Evolutionary conservation across 2,888 invertebrate genomes (phyloP).

Genomic region (Sinelater perroti): DNA sequence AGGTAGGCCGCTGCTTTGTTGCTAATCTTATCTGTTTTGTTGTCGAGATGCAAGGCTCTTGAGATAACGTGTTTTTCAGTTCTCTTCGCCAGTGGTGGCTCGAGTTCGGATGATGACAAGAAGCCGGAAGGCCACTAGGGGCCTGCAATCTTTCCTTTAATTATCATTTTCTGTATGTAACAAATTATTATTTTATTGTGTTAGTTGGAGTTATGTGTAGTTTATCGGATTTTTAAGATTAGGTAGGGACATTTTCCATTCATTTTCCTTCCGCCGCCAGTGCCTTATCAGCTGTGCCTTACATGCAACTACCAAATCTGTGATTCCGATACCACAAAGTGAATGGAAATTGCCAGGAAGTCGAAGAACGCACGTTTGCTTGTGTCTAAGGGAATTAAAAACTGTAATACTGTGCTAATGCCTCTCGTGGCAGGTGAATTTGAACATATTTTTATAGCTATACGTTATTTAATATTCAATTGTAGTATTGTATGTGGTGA

Average conservation of each 20-base stretch:
- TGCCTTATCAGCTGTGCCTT: too few species aligned
- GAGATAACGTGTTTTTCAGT: slow-evolving; percentile 2
- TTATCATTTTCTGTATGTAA: slow-evolving; percentile 8
- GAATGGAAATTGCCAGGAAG: too few species aligned
- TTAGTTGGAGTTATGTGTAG: slow-evolving; percentile 4
- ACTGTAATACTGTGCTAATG: too few species aligned
- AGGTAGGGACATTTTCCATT: slow-evolving; percentile 1
- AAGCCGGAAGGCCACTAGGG: background rate
- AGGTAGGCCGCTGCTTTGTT: slow-evolving; percentile 70
- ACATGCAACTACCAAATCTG: too few species aligned
- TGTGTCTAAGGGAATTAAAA: too few species aligned
- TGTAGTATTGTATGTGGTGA: too few species aligned
- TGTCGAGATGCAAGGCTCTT: background rate
- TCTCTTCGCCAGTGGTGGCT: slow-evolving; percentile 19
- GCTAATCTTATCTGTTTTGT: slow-evolving; percentile 20
- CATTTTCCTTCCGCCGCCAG: too few species aligned
- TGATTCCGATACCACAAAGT: too few species aligned
- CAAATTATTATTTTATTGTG: slow-evolving; percentile 9
- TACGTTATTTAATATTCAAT: too few species aligned
- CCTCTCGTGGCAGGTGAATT: too few species aligned
- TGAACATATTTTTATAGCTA: too few species aligned
- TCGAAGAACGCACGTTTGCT: too few species aligned
- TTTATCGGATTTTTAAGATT: slow-evolving; percentile 2
- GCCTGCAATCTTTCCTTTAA: slow-evolving; percentile 5
- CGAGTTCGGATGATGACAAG: background rate